Evolutionary conservation across 2,797 vertebrate species (phyloP).

Genomic region (Alcedo atthis): DNA sequence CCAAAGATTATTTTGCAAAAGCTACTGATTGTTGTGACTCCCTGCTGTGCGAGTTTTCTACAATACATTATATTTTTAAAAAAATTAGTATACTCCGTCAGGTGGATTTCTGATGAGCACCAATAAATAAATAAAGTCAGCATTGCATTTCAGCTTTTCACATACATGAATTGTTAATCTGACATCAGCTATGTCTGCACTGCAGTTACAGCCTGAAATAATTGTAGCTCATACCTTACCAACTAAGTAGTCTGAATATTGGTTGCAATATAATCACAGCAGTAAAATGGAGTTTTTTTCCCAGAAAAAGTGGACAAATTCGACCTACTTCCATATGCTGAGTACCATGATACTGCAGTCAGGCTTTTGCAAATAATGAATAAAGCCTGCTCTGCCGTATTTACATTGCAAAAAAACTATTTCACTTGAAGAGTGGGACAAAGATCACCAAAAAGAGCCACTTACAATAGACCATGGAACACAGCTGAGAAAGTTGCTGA

Average conservation of each 20-base stretch:
- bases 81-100: conserved; percentile 47
- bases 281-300: not conserved
- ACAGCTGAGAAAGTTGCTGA: not conserved
- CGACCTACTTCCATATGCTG: not conserved
- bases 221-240: not conserved
- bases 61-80: conserved; percentile 29
- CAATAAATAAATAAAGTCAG: not conserved
- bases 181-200: not conserved
- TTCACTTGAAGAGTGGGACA: not conserved
- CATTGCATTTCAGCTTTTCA: not conserved
- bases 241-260: not conserved
- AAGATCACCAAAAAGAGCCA: not conserved
- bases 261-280: not conserved
- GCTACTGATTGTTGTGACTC: not conserved
- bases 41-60: conserved; percentile 39
- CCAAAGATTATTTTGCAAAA: conserved; percentile 13
- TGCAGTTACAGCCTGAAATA: not conserved
- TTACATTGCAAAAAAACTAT: not conserved
- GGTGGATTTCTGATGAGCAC: conserved; percentile 4
- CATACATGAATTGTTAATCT: not conserved
- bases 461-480: not conserved
- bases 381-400: not conserved
- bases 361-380: not conserved
- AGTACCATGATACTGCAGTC: not conserved
- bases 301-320: not conserved